phyloP scores from a whole-genome alignment of 2,888 invertebrate species.

The Erebia epiphron region DNA sequence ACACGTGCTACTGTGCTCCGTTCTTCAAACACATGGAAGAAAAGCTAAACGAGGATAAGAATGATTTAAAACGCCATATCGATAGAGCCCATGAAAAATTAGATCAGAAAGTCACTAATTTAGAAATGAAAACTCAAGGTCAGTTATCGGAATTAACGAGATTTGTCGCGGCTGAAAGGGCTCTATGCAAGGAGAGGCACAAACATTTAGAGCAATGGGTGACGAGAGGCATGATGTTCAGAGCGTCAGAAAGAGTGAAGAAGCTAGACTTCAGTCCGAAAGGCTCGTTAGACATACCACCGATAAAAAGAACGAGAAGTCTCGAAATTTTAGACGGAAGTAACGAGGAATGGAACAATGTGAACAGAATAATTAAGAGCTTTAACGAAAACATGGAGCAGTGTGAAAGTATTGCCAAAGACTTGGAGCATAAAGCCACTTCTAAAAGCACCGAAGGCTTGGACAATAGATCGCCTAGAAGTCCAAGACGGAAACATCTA shows the following conservation, averaged over 20 bases:
- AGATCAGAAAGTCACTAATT: constrained; percentile 90
- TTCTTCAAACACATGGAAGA: constrained; percentile 95
- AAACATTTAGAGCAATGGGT: constrained; percentile 88
- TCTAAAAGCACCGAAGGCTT: constrained; percentile 81
- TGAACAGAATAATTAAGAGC: constrained; percentile 63
- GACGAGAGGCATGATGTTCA: constrained; percentile 84
- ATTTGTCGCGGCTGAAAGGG: constrained; percentile 85
- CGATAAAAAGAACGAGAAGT: constrained; percentile 87
- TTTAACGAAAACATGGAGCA: constrained; percentile 69
- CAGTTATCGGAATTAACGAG: constrained; percentile 87
- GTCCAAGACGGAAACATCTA: constrained; percentile 60
- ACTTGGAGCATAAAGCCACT: constrained; percentile 67
- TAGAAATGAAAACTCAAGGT: constrained; percentile 88
- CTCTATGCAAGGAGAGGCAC: constrained; percentile 85
- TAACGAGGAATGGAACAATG: constrained; percentile 72
- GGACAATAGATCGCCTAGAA: constrained; percentile 62
- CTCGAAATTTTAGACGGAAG: constrained; percentile 85
- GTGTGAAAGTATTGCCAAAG: constrained; percentile 70
- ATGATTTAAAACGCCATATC: constrained; percentile 89
- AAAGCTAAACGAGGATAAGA: constrained; percentile 90
- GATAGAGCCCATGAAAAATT: constrained; percentile 91
- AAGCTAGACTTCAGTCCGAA: constrained; percentile 77
- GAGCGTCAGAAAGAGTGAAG: constrained; percentile 79
- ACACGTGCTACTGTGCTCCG: constrained; percentile 96
- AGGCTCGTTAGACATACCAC: constrained; percentile 80